phyloP scores from a whole-genome alignment of 2,113 vertebrate genomes.

The Pteruthius melanotis region DNA sequence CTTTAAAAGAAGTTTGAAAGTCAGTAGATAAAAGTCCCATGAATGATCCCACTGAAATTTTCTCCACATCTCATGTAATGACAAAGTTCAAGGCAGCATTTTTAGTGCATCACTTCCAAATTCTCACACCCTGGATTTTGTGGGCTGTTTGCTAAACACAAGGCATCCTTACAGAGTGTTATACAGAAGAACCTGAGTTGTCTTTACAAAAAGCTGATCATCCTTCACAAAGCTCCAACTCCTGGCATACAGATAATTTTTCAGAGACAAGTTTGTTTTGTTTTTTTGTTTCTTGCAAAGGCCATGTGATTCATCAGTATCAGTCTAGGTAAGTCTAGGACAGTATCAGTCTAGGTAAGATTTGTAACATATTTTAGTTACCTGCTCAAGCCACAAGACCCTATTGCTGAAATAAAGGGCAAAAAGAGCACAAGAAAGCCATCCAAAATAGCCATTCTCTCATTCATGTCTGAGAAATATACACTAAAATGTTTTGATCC shows the following conservation, averaged over 20 bases:
- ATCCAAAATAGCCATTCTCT: neutral
- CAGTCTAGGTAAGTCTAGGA: neutral
- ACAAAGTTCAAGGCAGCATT: neutral
- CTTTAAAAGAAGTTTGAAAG: neutral
- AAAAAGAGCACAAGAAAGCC: neutral
- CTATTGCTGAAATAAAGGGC: neutral
- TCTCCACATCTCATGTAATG: neutral
- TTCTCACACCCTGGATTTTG: neutral
- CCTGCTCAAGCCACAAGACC: neutral
- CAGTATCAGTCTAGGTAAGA: neutral
- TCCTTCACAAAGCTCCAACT: neutral
- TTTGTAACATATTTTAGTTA: neutral
- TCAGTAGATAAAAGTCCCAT: neutral
- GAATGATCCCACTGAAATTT: neutral
- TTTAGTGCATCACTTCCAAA: neutral
- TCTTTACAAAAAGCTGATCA: neutral
- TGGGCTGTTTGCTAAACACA: neutral
- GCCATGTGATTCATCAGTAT: neutral
- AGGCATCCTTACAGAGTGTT: neutral
- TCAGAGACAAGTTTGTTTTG: neutral
- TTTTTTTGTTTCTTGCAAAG: neutral
- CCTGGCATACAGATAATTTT: neutral
- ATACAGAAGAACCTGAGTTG: neutral
- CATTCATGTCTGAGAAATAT: neutral
- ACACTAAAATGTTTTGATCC: neutral